Evolutionary conservation across 2,888 invertebrate genomes (phyloP).

Genomic region (Disparrhopalites patrizii): DNA sequence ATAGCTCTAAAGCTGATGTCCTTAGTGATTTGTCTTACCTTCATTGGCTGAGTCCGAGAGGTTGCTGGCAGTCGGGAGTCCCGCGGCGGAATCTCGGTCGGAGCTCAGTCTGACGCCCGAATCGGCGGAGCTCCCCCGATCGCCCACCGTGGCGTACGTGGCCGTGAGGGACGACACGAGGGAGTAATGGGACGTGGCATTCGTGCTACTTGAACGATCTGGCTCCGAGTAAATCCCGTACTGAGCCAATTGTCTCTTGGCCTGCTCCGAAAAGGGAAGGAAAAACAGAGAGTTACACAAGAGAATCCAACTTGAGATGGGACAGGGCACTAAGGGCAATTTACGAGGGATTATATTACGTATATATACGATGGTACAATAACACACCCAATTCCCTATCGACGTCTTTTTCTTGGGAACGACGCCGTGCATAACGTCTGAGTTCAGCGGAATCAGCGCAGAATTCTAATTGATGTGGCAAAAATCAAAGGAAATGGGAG

Average conservation of each 20-base stretch:
- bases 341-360: too few species aligned
- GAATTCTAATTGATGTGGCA: too few species aligned
- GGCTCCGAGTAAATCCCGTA: constrained; percentile 77
- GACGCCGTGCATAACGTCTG: too few species aligned
- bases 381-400: too few species aligned
- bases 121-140: constrained; percentile 62
- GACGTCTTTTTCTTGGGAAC: too few species aligned
- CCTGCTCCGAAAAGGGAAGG: too few species aligned
- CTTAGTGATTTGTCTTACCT: constrained; percentile 57
- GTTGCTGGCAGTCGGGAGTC: constrained; percentile 57
- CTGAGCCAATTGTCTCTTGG: constrained; percentile 64
- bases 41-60: constrained; percentile 74
- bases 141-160: constrained; percentile 47
- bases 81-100: constrained; percentile 71
- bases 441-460: too few species aligned
- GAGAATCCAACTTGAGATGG: neutral
- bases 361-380: too few species aligned
- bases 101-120: constrained; percentile 80
- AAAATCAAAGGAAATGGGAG: too few species aligned
- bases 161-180: constrained; percentile 48
- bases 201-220: constrained; percentile 54
- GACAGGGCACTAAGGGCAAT: too few species aligned
- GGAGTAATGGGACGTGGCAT: constrained; percentile 47
- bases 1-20: too few species aligned
- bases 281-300: neutral